phyloP scores from a whole-genome alignment of 2,888 invertebrate species.

The Drosophila rubida region DNA sequence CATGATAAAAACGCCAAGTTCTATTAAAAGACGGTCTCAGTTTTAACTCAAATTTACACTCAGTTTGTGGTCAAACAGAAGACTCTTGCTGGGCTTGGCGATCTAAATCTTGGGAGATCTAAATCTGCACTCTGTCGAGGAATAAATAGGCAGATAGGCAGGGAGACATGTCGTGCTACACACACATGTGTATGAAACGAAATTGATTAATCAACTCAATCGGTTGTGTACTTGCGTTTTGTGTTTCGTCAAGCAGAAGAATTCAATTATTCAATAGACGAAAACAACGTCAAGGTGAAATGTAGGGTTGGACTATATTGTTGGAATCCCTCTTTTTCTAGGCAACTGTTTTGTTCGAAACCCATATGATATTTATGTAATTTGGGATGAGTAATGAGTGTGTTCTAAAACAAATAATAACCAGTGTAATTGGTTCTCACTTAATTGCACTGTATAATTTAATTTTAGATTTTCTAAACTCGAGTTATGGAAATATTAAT shows the following conservation, averaged over 20 bases:
- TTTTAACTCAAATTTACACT: too few relatives aligned
- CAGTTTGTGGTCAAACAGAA: too few relatives aligned
- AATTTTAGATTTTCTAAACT: neutral
- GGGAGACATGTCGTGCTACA: too few relatives aligned
- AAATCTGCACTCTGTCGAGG: too few relatives aligned
- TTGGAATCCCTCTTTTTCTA: neutral
- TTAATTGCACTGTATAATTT: neutral
- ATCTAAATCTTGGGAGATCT: too few relatives aligned
- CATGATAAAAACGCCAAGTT: too few relatives aligned
- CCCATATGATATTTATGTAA: neutral
- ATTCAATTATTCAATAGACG: slow-evolving; percentile 76
- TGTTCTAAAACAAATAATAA: too few relatives aligned
- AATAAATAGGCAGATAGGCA: too few relatives aligned
- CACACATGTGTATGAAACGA: slow-evolving; percentile 30
- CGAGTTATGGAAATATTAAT: neutral
- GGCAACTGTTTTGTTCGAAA: neutral
- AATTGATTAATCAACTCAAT: slow-evolving; percentile 76
- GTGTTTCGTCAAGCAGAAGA: slow-evolving; percentile 73
- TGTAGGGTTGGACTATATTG: neutral
- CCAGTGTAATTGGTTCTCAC: neutral
- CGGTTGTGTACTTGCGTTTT: slow-evolving; percentile 59
- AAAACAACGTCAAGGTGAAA: slow-evolving; percentile 47
- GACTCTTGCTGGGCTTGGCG: too few relatives aligned
- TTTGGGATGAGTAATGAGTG: neutral
- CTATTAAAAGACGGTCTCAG: too few relatives aligned